Evolutionary conservation across 2,888 invertebrate genomes (phyloP).

Genomic region (Nephrotoma flavescens): DNA sequence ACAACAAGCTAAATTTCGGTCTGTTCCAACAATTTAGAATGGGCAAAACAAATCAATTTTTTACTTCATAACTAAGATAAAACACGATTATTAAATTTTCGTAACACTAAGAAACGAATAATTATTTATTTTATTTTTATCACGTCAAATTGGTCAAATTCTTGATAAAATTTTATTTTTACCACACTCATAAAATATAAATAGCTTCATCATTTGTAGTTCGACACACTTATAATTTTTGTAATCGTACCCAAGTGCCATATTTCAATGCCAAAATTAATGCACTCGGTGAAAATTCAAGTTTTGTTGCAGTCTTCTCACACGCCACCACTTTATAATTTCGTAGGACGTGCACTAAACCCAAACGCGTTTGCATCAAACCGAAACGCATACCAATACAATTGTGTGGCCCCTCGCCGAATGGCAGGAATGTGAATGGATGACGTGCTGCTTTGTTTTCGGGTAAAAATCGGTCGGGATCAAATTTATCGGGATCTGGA

Average conservation of each 20-base stretch:
- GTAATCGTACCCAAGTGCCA: constrained; percentile 9
- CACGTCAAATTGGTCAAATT: neutral
- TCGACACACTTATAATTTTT: neutral
- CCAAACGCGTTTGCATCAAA: constrained; percentile 24
- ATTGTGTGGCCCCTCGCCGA: constrained; percentile 26
- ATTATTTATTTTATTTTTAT: neutral
- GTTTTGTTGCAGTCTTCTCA: constrained; percentile 3
- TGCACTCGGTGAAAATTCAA: constrained; percentile 1
- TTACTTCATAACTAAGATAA: neutral
- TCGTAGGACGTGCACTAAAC: constrained; percentile 18
- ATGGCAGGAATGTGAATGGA: constrained; percentile 22
- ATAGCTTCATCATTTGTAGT: neutral
- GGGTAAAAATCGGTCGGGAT: constrained; percentile 24
- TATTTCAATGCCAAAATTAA: neutral
- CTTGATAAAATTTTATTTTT: neutral
- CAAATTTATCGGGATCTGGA: constrained; percentile 23
- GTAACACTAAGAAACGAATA: neutral
- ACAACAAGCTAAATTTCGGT: no score
- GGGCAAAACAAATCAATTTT: no score
- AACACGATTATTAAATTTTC: neutral
- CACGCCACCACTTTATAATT: neutral
- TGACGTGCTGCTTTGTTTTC: constrained; percentile 17
- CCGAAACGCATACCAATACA: constrained; percentile 29
- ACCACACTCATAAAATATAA: neutral
- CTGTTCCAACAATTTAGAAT: no score